Conservation (phyloP, 2,888 invertebrate species). For the Andrena dorsata region DNA sequence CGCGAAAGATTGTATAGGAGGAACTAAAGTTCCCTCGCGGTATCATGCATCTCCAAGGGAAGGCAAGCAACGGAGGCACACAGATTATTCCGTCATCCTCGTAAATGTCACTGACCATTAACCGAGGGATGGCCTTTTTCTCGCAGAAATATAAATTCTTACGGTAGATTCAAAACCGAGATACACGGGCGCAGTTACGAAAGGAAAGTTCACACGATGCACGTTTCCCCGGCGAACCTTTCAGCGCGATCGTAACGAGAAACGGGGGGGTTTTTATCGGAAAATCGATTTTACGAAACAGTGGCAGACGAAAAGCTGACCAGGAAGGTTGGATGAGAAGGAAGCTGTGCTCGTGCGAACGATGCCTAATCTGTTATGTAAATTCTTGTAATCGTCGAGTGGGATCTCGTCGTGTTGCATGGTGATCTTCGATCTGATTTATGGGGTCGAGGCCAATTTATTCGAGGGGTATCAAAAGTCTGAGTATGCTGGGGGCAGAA, state of each 20-base stretch:
- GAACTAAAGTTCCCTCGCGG: conserved; percentile 11
- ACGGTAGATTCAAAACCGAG: conserved; percentile 38
- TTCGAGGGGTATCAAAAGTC: not conserved
- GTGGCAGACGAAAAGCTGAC: conserved; percentile 39
- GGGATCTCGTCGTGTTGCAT: conserved; percentile 10
- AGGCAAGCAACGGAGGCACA: conserved; percentile 1
- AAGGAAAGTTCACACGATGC: conserved; percentile 32
- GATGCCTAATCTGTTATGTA: conserved; percentile 42
- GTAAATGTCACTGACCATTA: conserved; percentile 59
- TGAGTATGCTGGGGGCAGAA: not conserved
- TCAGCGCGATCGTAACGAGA: conserved; percentile 24
- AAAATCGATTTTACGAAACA: conserved; percentile 56
- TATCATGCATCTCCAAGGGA: conserved; percentile 25
- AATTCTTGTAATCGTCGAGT: conserved; percentile 33
- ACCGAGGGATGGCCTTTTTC: conserved; percentile 26
- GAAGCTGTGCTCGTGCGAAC: conserved; percentile 33
- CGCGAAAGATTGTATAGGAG: not conserved
- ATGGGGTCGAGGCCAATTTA: not conserved
- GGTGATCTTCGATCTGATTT: not conserved
- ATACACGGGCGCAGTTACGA: conserved; percentile 28
- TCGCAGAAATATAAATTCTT: conserved; percentile 13
- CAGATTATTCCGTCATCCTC: conserved; percentile 41
- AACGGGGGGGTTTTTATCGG: conserved; percentile 41
- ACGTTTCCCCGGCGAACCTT: conserved; percentile 35
- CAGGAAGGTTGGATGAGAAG: conserved; percentile 9